Percentiles rank a stretch among this genome's conserved stretches.
These are phyloP conservation scores for Diadophis punctatus DNA, from an alignment of 2,113 vertebrate species.

Conservation along the genomic window DNA sequence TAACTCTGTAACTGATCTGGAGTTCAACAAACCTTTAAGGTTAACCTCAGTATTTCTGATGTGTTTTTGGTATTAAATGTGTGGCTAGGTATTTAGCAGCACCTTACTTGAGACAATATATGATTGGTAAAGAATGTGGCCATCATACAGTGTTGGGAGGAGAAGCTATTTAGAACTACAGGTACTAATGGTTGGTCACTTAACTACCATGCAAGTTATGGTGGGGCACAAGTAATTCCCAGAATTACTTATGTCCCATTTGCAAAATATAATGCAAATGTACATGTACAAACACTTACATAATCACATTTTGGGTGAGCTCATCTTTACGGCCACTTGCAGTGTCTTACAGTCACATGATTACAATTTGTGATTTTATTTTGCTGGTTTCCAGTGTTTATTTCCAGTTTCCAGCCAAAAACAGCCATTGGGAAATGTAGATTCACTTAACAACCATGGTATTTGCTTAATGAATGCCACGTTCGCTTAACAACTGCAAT, in stretches of 20 bases:
- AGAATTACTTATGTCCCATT: too few relatives aligned
- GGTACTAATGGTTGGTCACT: neutral
- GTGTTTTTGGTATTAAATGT: neutral
- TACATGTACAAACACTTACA: too few relatives aligned
- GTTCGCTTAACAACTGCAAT: neutral
- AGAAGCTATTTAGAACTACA: neutral
- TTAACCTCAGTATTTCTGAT: neutral
- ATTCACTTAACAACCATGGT: neutral
- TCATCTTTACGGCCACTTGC: too few relatives aligned
- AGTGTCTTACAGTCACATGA: too few relatives aligned
- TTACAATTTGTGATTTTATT: neutral
- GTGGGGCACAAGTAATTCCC: too few relatives aligned
- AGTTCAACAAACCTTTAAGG: neutral
- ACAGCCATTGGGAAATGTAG: too few relatives aligned
- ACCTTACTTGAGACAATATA: neutral
- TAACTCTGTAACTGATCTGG: neutral
- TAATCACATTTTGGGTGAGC: too few relatives aligned
- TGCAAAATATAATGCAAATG: too few relatives aligned
- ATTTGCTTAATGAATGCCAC: neutral
- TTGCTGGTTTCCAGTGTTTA: too few relatives aligned
- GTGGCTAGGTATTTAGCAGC: neutral
- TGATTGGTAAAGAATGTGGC: neutral
- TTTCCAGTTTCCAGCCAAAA: too few relatives aligned
- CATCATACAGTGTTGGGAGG: neutral
- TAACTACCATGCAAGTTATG: neutral